Evolutionary conservation across 2,113 vertebrate genomes (phyloP), one percentile per base, ranked within the genome.

Genomic region (Orthonyx spaldingii): DNA sequence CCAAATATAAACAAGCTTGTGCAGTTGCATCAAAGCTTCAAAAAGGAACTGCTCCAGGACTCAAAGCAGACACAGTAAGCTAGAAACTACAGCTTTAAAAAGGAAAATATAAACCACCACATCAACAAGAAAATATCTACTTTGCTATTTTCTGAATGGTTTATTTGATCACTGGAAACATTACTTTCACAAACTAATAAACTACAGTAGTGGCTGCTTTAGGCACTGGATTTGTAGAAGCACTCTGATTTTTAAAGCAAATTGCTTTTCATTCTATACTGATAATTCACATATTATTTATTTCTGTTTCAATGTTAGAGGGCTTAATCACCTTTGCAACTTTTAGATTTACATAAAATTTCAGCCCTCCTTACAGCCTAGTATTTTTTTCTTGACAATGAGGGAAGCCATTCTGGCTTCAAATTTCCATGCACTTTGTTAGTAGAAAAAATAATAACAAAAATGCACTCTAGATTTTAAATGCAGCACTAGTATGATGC

Each of bases 221-320:
- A 97, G 96, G 93, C 94, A 96, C 96, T 97, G 94, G 94, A 77
- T 95, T 97, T 92, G 85, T 89, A 97, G 93, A 97, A 97, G 91
- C 91, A 95, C 93, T 93, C 92, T 83, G 68, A 95, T 90, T 91
- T 95, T 92, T 94, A 93, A 97, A 96, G 89, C 75, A 97, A 97
- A 90, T 91, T 87, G 72, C 71, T 96, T 92, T 92, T 94, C 44
- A 55, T 86, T 91, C 77, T 76, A 16, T 70, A 93, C 46, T 35
- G 71, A 77, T 82, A 91, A 74, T 78, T 95, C 41, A 71, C 19
- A 35, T 64, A 64, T 72, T 90, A 82, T 35, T 94, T 84, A 50
- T 74, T 84, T 91, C 78, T 52, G 24, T 79, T 94, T 91, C 87
- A 61, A 33, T 64, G 60, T 56, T 95, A 76, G 69, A 85, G 89